Conservation (phyloP, 2,888 invertebrate genomes). For the Lasioglossum morio region DNA sequence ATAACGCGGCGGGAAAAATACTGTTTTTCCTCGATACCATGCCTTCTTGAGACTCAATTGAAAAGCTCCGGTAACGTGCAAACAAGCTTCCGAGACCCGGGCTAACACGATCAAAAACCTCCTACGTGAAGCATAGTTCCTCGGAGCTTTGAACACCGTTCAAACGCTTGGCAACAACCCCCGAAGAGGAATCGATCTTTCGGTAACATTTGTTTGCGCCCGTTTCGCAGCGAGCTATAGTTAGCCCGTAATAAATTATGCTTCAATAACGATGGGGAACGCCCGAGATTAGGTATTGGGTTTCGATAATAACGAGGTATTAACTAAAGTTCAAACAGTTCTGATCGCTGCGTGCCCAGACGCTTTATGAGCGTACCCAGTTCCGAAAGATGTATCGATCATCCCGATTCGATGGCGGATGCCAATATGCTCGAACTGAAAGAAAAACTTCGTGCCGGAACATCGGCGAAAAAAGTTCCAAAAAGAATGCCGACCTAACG, state of each 20-base stretch:
- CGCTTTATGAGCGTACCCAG: slow-evolving; percentile 1
- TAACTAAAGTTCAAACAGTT: slow-evolving; percentile 46
- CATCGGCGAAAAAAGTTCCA: neutral
- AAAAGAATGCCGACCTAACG: neutral
- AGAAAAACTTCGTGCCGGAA: neutral
- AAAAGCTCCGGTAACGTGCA: slow-evolving; percentile 63
- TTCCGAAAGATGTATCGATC: slow-evolving; percentile 5
- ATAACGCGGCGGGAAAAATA: slow-evolving; percentile 13
- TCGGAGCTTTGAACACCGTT: slow-evolving; percentile 18
- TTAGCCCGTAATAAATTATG: slow-evolving; percentile 49
- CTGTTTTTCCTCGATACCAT: slow-evolving; percentile 29
- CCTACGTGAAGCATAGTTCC: slow-evolving; percentile 46
- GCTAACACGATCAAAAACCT: slow-evolving; percentile 69
- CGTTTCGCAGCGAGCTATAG: neutral
- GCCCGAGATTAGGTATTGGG: slow-evolving; percentile 43
- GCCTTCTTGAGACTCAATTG: slow-evolving; percentile 61
- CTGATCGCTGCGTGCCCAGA: slow-evolving; percentile 6
- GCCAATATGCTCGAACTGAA: neutral
- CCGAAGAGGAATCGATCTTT: slow-evolving; percentile 42
- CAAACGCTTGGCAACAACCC: slow-evolving; percentile 19
- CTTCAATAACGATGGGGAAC: slow-evolving; percentile 27
- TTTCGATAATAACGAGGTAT: slow-evolving; percentile 30
- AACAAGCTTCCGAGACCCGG: slow-evolving; percentile 58
- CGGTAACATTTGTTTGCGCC: slow-evolving; percentile 47
- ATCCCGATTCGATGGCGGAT: neutral